These are phyloP conservation scores for Dryocosmus kuriphilus DNA, from an alignment of 2,888 invertebrate genomes.

Conservation along the genomic window DNA sequence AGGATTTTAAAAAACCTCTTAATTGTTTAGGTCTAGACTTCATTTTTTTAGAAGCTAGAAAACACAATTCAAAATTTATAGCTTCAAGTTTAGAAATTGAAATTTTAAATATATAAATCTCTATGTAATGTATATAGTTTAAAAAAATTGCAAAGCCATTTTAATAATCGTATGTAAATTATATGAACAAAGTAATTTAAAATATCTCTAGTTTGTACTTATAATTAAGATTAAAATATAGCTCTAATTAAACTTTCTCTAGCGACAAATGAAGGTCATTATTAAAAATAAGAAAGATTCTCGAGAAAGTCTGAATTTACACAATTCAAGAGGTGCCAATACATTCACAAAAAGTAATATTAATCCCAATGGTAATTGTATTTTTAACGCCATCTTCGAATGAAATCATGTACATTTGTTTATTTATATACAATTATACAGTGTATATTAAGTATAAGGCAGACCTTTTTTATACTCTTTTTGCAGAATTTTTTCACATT, in stretches of 20 bases:
- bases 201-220: neutral
- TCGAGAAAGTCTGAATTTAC: constrained; percentile 15
- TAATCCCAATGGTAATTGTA: constrained; percentile 16
- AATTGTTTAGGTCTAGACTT: constrained; percentile 24
- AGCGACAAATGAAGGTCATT: neutral
- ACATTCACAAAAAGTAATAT: constrained; percentile 8
- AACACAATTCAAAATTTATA: neutral
- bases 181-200: neutral
- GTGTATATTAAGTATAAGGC: neutral
- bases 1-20: neutral
- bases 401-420: constrained; percentile 5
- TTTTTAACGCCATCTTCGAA: constrained; percentile 5
- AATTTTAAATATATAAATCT: neutral
- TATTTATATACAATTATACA: neutral
- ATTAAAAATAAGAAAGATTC: neutral
- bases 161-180: constrained; percentile 9
- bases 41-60: neutral
- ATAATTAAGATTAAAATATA: neutral
- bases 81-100: neutral
- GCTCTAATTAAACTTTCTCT: neutral
- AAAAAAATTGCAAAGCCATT: constrained; percentile 1
- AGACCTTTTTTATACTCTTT: constrained; percentile 14
- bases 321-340: constrained; percentile 13
- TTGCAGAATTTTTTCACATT: neutral
- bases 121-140: constrained; percentile 13